phyloP scores from a whole-genome alignment of 2,797 vertebrate species.

The Falco peregrinus region DNA sequence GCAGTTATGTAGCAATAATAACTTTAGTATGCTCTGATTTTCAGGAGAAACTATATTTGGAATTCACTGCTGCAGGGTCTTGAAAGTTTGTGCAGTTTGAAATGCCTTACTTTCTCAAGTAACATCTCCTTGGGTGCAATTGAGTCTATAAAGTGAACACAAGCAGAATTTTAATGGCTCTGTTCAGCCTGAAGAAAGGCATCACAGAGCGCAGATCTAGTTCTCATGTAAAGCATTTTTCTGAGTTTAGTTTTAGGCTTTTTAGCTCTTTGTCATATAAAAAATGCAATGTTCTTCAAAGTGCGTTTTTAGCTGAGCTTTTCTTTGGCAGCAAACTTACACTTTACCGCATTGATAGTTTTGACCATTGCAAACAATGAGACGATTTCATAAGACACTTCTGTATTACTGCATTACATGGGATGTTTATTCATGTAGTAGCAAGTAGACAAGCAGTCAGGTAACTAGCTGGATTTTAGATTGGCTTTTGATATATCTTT shows the following conservation, averaged over 20 bases:
- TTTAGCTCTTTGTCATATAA: background rate
- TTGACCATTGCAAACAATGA: background rate
- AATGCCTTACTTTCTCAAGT: background rate
- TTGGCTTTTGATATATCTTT: background rate
- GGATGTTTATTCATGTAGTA: background rate
- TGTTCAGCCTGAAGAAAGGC: background rate
- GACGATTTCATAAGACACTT: background rate
- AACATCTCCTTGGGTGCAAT: background rate
- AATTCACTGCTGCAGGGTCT: background rate
- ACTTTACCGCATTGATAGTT: background rate
- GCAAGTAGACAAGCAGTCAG: background rate
- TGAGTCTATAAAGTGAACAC: background rate
- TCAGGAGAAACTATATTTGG: background rate
- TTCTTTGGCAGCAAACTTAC: background rate
- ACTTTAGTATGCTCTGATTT: background rate
- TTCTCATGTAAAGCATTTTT: background rate
- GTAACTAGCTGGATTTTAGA: background rate
- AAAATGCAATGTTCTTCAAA: background rate
- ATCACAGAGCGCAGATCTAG: background rate
- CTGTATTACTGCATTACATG: background rate
- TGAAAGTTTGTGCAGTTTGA: background rate
- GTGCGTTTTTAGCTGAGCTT: background rate
- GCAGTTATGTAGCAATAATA: background rate
- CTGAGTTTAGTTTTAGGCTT: background rate
- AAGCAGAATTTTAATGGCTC: slow-evolving; percentile 3